Evolutionary conservation across 2,797 vertebrate species (phyloP).

Genomic region (Gallirallus australis): DNA sequence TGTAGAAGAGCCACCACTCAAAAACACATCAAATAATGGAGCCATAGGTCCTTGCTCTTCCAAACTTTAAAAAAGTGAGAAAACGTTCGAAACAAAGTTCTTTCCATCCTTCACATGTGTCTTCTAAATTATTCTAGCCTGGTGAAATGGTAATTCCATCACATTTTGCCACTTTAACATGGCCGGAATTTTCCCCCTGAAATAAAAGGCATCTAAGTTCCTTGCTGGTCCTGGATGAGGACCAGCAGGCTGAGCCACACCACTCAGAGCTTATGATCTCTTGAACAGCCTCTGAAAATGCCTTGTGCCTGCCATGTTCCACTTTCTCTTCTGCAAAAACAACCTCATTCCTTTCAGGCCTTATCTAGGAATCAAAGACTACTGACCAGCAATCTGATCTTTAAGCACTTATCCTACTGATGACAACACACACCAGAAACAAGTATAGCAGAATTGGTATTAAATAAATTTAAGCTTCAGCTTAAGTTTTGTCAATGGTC

Average conservation of each 20-base stretch:
- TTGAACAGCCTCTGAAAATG: not conserved
- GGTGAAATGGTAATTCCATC: not conserved
- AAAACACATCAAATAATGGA: not conserved
- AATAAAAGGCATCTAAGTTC: not conserved
- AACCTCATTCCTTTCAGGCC: not conserved
- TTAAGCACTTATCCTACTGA: not conserved
- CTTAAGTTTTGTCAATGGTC: not conserved
- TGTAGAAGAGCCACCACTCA: not conserved
- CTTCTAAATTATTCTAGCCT: not conserved
- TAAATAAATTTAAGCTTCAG: not conserved
- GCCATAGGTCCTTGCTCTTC: not conserved
- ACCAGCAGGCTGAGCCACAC: not conserved
- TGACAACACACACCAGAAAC: not conserved
- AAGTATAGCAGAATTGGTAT: not conserved
- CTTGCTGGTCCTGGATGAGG: not conserved
- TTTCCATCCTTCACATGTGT: not conserved
- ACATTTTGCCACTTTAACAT: not conserved
- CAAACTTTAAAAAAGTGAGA: not conserved
- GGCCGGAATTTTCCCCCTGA: not conserved
- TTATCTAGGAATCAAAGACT: not conserved
- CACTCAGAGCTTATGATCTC: not conserved
- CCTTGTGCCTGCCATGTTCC: not conserved
- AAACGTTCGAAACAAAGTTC: not conserved
- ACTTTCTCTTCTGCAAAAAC: not conserved
- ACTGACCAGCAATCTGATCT: not conserved